These are phyloP conservation scores for Harpagoxenus sublaevis DNA, from an alignment of 2,888 invertebrate species.

Conservation along the genomic window DNA sequence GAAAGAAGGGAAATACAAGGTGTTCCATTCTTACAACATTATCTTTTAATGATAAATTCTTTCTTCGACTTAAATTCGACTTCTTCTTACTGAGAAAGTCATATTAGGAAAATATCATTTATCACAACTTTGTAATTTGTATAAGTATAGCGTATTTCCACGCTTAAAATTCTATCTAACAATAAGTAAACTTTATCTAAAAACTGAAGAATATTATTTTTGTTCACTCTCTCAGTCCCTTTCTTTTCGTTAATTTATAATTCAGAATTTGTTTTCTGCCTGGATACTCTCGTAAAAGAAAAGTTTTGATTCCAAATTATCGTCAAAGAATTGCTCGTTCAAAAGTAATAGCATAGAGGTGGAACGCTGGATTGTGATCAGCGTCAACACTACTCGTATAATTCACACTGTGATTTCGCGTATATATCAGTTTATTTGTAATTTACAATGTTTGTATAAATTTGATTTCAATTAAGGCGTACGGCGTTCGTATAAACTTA, in stretches of 20 bases:
- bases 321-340: not conserved
- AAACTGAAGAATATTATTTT: not conserved
- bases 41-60: constrained; percentile 14
- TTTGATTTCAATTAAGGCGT: too few species aligned
- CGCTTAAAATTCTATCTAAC: constrained; percentile 1
- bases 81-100: not conserved
- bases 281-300: not conserved
- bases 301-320: not conserved
- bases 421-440: too few species aligned
- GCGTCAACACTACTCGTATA: too few species aligned
- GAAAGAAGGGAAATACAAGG: not conserved
- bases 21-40: not conserved
- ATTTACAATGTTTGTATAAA: too few species aligned
- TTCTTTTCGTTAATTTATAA: not conserved
- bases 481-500: too few species aligned
- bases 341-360: constrained; percentile 1
- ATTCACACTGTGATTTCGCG: too few species aligned
- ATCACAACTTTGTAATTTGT: not conserved
- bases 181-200: not conserved
- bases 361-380: not conserved
- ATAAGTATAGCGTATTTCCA: not conserved
- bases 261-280: not conserved
- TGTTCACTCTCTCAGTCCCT: not conserved
- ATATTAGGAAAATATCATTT: not conserved
- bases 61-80: not conserved